Conservation (phyloP, 1,140 invertebrate genomes). For the Eumaeus atala region DNA sequence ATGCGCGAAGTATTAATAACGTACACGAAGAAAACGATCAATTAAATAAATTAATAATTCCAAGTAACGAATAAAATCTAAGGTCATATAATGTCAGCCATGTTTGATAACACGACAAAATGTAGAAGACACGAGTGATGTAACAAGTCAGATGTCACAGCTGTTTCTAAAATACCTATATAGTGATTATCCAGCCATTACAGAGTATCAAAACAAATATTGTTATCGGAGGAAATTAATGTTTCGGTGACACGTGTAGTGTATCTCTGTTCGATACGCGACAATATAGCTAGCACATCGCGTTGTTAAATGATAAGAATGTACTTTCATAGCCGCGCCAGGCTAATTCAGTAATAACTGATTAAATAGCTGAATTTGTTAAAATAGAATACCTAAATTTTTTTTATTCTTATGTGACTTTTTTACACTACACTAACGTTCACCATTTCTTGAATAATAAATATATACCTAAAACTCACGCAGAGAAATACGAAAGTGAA, state of each 20-base stretch:
- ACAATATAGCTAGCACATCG: no score
- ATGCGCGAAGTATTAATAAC: no score
- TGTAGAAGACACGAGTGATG: conserved; percentile 29
- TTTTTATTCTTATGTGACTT: no score
- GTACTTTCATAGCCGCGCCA: no score
- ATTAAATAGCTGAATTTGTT: no score
- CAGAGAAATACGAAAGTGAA: no score
- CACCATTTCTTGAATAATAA: no score
- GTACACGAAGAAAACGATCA: not conserved
- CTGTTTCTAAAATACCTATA: conserved; percentile 26
- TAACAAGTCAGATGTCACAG: conserved; percentile 23
- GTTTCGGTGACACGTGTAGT: conserved; percentile 25
- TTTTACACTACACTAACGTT: no score
- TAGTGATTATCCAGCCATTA: conserved; percentile 11
- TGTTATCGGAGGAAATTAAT: conserved; percentile 27
- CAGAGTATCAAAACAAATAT: conserved; percentile 34
- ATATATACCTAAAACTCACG: no score
- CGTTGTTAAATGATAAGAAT: no score
- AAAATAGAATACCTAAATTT: no score
- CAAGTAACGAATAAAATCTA: conserved; percentile 1
- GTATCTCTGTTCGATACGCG: not conserved
- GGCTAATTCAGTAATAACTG: no score
- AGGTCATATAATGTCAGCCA: conserved; percentile 9
- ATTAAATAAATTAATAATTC: not conserved
- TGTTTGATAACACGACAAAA: conserved; percentile 17